Percentiles rank a stretch among this genome's conserved stretches.
Conservation (phyloP, 2,113 vertebrate genomes). For the Furnarius figulus region DNA sequence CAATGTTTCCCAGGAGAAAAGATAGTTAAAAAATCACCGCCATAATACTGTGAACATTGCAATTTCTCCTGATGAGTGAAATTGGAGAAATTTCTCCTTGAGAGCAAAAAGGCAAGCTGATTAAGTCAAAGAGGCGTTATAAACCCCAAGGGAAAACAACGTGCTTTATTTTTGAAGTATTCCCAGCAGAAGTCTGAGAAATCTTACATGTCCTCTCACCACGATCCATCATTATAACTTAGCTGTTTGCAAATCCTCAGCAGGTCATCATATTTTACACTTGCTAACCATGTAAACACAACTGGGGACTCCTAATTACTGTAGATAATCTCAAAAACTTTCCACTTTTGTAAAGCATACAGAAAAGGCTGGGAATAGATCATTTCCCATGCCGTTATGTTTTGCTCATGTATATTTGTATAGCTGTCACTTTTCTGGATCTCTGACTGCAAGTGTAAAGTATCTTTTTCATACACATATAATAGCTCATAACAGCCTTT, state of each 20-base stretch:
- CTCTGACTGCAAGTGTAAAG: conserved; percentile 40
- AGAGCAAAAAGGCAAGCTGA: conserved; percentile 70
- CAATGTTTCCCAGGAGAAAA: conserved; percentile 34
- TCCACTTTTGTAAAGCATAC: conserved; percentile 36
- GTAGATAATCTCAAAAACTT: conserved; percentile 65
- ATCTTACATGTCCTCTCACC: conserved; percentile 64
- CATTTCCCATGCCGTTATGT: background rate
- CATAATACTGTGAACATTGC: conserved; percentile 13
- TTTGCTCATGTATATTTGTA: conserved; percentile 39
- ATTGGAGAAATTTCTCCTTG: conserved; percentile 66
- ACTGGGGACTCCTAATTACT: conserved; percentile 69
- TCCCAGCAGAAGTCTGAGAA: conserved; percentile 67
- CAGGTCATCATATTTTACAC: conserved; percentile 73
- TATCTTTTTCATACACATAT: conserved; percentile 31
- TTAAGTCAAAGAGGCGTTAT: conserved; percentile 73
- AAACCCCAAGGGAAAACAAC: conserved; percentile 63
- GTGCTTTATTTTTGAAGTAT: conserved; percentile 72
- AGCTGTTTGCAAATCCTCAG: conserved; percentile 70
- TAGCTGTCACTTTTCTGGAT: conserved; percentile 47
- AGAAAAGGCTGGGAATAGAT: conserved; percentile 53
- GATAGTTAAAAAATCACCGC: conserved; percentile 29
- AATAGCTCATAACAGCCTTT: conserved; percentile 29
- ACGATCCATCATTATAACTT: conserved; percentile 68
- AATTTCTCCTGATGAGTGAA: conserved; percentile 55
- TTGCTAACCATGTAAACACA: conserved; percentile 72